Evolutionary conservation across 2,888 invertebrate species (phyloP), one percentile per base, ranked within the genome.

Genomic region (Neuroscelio doddi): DNA sequence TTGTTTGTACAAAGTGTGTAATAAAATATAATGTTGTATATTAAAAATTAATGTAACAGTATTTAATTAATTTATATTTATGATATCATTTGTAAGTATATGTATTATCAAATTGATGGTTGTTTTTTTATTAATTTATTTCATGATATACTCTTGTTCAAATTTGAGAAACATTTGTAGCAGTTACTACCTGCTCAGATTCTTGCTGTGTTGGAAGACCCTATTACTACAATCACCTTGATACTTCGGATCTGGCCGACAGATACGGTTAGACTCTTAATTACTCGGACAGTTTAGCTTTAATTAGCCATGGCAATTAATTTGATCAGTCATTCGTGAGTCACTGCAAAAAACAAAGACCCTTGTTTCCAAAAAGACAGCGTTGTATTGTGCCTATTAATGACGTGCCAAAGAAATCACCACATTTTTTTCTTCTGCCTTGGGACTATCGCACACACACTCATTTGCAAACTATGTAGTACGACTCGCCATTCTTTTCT

Each of bases 241-340:
- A 74, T 72, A 73, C 69, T 64, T 68, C 53, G 64, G 64, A 74
- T 74, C 71, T 66, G 73, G 68, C 62, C 70, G 70, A 71, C 72
- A 67, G 68, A 67, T 68, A 71, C 65, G 64, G 68, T 64, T 66
- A 55, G 68, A 53, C 70, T 74, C 73, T 78, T 78, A 78, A 79
- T 79, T 77, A 76, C 74, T 70, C 58, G 65, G 65, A 67, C 71
- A 74, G 73, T 77, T 77, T 72, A 74, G 74, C 61, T 69, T 76
- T 79, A 78, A 79, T 80, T 78, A 78, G 76, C 71, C 69, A 56
- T 68, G 64, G 71, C 72, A 79, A 80, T 80, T 79, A 80, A 80
- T 80, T 76, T 76, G 76, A 72, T 70, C 66, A 67, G 71, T 73
- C 69, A 66, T 69, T 71, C 66, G 64, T 63, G 58, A 66, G 42